Evolutionary conservation across 2,113 vertebrate genomes (phyloP).

Genomic region (Neolamprologus falcicula): DNA sequence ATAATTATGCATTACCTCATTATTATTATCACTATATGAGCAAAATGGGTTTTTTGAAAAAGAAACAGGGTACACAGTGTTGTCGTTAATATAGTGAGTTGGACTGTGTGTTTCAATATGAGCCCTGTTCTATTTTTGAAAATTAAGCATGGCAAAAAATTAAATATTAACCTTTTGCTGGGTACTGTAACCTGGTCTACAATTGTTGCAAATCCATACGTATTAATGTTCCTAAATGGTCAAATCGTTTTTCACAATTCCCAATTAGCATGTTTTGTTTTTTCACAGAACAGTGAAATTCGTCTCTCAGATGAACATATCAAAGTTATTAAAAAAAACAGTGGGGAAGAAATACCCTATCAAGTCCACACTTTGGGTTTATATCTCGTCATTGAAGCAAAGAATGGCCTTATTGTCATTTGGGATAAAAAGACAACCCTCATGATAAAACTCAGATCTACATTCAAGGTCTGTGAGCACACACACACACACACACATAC

Average conservation of each 20-base stretch:
- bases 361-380: constrained; percentile 79
- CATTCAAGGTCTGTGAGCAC: constrained; percentile 74
- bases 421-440: constrained; percentile 89
- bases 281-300: constrained; percentile 78
- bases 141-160: neutral
- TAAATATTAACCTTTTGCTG: neutral
- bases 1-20: neutral
- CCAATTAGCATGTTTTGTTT: neutral
- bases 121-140: neutral
- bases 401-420: constrained; percentile 75
- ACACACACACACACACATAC: neutral
- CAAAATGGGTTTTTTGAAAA: neutral
- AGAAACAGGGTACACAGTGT: neutral
- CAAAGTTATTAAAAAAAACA: constrained; percentile 64
- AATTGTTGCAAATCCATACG: neutral
- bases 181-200: neutral
- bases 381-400: constrained; percentile 82
- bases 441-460: constrained; percentile 76
- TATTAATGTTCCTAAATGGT: neutral
- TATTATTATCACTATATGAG: neutral
- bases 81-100: neutral
- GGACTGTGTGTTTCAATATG: neutral
- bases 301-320: constrained; percentile 73
- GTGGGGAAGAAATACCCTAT: constrained; percentile 69
- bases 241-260: neutral